Evolutionary conservation across 2,797 vertebrate species (phyloP), one percentile per base, ranked within the genome.

Genomic region (Acropternis orthonyx): DNA sequence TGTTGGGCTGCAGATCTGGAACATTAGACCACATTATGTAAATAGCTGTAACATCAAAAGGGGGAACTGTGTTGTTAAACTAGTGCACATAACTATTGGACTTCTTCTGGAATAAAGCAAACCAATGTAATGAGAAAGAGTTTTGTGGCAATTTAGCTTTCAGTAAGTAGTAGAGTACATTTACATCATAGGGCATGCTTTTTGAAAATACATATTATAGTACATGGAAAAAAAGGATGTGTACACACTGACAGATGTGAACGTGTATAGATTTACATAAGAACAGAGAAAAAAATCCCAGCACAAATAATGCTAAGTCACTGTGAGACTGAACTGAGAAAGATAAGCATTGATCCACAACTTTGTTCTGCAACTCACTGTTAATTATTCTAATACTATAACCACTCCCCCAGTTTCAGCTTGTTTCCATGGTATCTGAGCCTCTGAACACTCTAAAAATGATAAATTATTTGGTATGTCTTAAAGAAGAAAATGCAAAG

Each of bases 401-500:
- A 66, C 12, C n/a, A 51, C 11, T 88, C 21, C 48, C 63, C 41
- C 41, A 61, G 67, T 79, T 93, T 94, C 37, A 67, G 30, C 37
- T 34, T 44, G 93, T 95, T 96, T 95, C 94, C 79, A 95, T 95
- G 77, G 85, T 59, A 63, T 82, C 81, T 77, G 49, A 87, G 75
- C 2, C 62, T 84, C 93, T 56, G 62, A 96, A 91, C 71, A 59
- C 59, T 56, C 85, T 91, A 89, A 95, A 95, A 93, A 92, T 89
- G 78, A 94, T 85, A 58, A 89, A 92, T 82, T 93, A 78, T 90
- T 81, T 69, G 15, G 14, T 21, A 88, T 32, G 30, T 52, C 44
- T 84, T 93, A 82, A 94, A 93, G 81, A 96, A 89, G 56, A 89
- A 95, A 94, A 95, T 67, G 77, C 26, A 89, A 85, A 95, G 67